Percentiles rank a stretch among this genome's conserved stretches.
Evolutionary conservation across 1,140 invertebrate genomes (phyloP).

Genomic region (Hirudo medicinalis): DNA sequence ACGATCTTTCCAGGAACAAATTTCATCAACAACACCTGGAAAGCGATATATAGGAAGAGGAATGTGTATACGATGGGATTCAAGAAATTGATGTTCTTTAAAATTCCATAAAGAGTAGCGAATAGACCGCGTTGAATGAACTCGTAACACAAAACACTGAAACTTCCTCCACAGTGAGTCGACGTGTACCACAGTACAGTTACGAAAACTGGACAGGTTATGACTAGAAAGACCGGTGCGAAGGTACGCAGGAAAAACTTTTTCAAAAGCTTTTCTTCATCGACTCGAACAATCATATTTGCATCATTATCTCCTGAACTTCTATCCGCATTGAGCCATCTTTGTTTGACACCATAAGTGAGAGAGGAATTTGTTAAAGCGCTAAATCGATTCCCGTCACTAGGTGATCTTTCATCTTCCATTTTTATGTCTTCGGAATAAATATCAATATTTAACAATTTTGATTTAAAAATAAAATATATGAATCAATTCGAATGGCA

Average conservation of each 20-base stretch:
- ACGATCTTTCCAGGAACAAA: conserved; percentile 42
- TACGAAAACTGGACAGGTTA: conserved; percentile 31
- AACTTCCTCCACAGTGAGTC: conserved; percentile 32
- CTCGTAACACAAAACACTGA: conserved; percentile 15
- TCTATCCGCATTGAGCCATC: no score
- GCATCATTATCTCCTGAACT: no score
- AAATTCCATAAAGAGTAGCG: conserved; percentile 28
- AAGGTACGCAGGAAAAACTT: conserved; percentile 28
- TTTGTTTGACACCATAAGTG: no score
- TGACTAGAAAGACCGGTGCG: conserved; percentile 31
- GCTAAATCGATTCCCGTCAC: no score
- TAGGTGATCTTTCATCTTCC: no score
- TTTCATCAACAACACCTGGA: conserved; percentile 32
- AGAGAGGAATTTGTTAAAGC: no score
- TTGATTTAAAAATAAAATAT: no score
- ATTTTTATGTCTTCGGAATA: no score
- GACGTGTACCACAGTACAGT: conserved; percentile 35
- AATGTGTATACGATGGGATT: conserved; percentile 27
- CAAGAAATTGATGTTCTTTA: conserved; percentile 28
- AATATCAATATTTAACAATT: no score
- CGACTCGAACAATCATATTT: no score
- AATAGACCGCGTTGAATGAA: conserved; percentile 17
- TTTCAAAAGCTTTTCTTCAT: conserved; percentile 9
- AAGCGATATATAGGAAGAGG: conserved; percentile 30
- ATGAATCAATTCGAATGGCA: no score